These are phyloP conservation scores for Cantharis rufa DNA, from an alignment of 2,888 invertebrate species.

Conservation along the genomic window DNA sequence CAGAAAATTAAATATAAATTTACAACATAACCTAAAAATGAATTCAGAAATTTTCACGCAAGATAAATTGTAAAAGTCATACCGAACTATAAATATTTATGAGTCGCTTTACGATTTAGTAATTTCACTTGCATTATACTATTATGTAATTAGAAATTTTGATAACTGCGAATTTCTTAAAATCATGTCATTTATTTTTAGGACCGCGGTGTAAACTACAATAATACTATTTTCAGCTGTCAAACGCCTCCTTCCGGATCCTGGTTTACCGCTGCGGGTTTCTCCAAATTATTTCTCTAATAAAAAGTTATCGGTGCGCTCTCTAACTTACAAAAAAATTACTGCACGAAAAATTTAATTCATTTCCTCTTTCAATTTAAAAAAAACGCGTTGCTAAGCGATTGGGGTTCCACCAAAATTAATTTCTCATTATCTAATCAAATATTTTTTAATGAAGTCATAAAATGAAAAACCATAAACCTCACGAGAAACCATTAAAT, in stretches of 20 bases:
- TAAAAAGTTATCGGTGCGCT: not conserved
- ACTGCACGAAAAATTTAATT: not conserved
- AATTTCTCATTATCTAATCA: not conserved
- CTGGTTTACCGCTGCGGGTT: not conserved
- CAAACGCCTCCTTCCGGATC: not conserved
- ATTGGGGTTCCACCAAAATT: not conserved
- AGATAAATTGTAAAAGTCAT: slow-evolving; percentile 25
- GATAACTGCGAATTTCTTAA: not conserved
- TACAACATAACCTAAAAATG: slow-evolving; percentile 30
- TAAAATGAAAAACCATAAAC: not conserved
- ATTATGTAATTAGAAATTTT: not conserved
- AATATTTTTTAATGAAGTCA: not conserved
- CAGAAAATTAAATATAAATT: not conserved
- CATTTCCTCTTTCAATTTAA: not conserved
- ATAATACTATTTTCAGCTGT: not conserved
- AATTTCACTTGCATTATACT: not conserved
- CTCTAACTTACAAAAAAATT: not conserved
- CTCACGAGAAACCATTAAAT: not conserved
- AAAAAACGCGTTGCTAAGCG: not conserved
- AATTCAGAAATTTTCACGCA: slow-evolving; percentile 1
- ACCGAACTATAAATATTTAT: slow-evolving; percentile 25
- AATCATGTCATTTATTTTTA: slow-evolving; percentile 3
- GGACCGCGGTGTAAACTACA: not conserved
- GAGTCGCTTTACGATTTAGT: not conserved
- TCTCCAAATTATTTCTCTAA: not conserved